Evolutionary conservation across 2,113 vertebrate species (phyloP), one percentile per base, ranked within the genome.

Genomic region (Taurulus bubalis): DNA sequence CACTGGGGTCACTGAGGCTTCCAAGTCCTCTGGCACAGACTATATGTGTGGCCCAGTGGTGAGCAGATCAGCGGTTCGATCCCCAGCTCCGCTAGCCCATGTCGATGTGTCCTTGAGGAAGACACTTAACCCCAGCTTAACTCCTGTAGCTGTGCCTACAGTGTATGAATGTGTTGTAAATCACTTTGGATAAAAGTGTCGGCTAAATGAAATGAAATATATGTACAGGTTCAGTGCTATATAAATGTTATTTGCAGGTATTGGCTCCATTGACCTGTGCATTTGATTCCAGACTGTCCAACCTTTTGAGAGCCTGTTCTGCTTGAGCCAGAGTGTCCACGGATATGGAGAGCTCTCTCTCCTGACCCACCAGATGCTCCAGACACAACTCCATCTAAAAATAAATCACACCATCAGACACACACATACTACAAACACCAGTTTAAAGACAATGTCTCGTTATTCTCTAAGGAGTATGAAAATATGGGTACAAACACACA

Each of bases 381-480:
- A 97, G 93, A 86, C 96, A 95, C 73, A 81, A 87, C 86, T 96
- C 94, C 82, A 97, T 94, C 98, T 99, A 87, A 75, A 10, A 8
- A 74, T 26, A 58, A 42, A 71, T 62, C 38, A 81, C 71, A 75
- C 5, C 22, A 49, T 40, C 16, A 75, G 5, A 90, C 85, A n/a
- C 74, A 82, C 22, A 42, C 15, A 55, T 22, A 47, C 1, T 18
- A 63, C 26, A 62, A 14, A 75, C 1, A 36, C 18, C 12, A 16
- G 40, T 30, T 24, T 63, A 15, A 55, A 71, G 34, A 72, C 2
- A 0, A 32, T 64, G 40, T 58, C 16, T 66, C 10, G 4, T 22
- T 36, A 34, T 71, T 16, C n/a, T 62, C 14, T 26, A 3, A 26
- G 18, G 16, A 24, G 14, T 32, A 55, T 42, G 47, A 5, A 34